Percentiles rank a stretch among this genome's conserved stretches.
These are phyloP conservation scores for Mola mola DNA, from an alignment of 2,113 vertebrate species.

Conservation along the genomic window DNA sequence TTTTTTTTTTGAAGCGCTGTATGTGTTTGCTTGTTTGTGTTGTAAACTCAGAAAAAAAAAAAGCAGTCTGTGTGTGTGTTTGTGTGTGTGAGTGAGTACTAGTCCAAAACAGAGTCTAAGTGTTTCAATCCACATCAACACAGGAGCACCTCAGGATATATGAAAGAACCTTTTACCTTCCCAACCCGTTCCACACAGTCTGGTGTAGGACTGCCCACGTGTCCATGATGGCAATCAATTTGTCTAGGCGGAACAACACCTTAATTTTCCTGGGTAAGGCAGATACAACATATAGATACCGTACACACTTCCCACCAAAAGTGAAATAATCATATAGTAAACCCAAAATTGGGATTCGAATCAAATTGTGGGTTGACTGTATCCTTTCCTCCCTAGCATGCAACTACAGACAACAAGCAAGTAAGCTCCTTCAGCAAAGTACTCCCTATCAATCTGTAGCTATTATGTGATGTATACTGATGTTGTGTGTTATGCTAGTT, in stretches of 20 bases:
- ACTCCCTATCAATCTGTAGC: too few species aligned
- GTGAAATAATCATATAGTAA: too few species aligned
- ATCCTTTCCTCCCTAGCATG: too few species aligned
- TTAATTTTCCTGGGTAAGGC: constrained; percentile 8
- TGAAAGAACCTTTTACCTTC: constrained; percentile 63
- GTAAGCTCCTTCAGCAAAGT: too few species aligned
- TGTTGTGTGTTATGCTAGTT: too few species aligned
- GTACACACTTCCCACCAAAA: too few species aligned
- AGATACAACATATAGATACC: too few species aligned
- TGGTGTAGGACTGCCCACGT: constrained; percentile 21
- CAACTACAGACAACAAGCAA: too few species aligned
- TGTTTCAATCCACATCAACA: constrained; percentile 46
- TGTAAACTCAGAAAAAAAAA: too few species aligned
- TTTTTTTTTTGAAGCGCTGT: constrained; percentile 18
- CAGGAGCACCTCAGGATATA: constrained; percentile 55
- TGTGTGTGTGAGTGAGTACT: constrained; percentile 21
- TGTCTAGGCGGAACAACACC: not conserved
- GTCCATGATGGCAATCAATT: constrained; percentile 12
- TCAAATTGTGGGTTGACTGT: too few species aligned
- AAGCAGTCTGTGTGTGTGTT: constrained; percentile 27
- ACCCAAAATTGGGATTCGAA: too few species aligned
- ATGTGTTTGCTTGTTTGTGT: constrained; percentile 46
- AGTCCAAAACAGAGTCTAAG: constrained; percentile 40
- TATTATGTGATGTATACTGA: too few species aligned
- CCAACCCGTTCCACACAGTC: constrained; percentile 12